Percentiles rank a stretch among this genome's conserved stretches.
These are phyloP conservation scores for Dryadula phaetusa DNA, from an alignment of 2,888 invertebrate genomes.

Conservation along the genomic window DNA sequence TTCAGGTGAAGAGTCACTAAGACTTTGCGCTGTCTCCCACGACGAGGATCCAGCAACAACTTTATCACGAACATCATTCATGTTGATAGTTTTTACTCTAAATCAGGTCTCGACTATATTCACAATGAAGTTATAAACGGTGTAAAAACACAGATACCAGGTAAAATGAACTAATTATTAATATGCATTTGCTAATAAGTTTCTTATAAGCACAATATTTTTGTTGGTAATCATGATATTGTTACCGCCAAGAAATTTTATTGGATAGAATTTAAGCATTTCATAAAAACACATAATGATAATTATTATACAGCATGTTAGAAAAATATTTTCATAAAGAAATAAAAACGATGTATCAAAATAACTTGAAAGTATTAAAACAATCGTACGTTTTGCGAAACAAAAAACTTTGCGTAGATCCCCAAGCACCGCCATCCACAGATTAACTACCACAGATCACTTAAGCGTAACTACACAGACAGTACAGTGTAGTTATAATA, in stretches of 20 bases:
- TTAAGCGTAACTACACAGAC: constrained; percentile 28
- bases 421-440: constrained; percentile 80
- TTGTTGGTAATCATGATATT: constrained; percentile 65
- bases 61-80: constrained; percentile 83
- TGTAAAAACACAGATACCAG: constrained; percentile 2
- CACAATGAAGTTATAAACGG: constrained; percentile 38
- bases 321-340: constrained; percentile 44
- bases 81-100: constrained; percentile 56
- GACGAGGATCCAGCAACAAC: constrained; percentile 77
- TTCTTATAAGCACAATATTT: constrained; percentile 65
- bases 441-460: constrained; percentile 56
- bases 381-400: constrained; percentile 63
- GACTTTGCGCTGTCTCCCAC: constrained; percentile 72
- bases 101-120: constrained; percentile 34
- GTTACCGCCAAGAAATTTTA: constrained; percentile 69
- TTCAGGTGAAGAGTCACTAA: constrained; percentile 77
- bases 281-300: constrained; percentile 57
- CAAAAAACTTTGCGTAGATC: constrained; percentile 69
- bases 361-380: constrained; percentile 48
- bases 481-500: constrained; percentile 10
- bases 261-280: constrained; percentile 53
- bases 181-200: constrained; percentile 56
- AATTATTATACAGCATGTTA: constrained; percentile 49
- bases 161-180: constrained; percentile 21
- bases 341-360: constrained; percentile 45